Evolutionary conservation across 2,113 vertebrate species (phyloP).

Genomic region (Stegostoma tigrinum): DNA sequence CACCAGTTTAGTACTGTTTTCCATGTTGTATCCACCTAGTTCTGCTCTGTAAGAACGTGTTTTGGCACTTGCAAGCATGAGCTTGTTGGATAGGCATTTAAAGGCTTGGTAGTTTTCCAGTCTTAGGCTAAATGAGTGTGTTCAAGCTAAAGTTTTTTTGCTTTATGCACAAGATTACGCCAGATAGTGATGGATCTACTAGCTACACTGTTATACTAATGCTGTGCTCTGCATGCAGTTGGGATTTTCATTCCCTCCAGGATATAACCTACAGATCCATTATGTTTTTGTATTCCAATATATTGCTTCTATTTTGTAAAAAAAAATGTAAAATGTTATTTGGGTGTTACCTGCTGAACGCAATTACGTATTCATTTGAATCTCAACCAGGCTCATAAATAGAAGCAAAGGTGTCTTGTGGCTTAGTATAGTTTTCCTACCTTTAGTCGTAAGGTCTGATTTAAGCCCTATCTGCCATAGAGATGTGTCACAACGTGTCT

Average conservation of each 20-base stretch:
- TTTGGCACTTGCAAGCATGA: neutral
- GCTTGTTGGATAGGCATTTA: neutral
- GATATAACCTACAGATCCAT: neutral
- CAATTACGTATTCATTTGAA: no score
- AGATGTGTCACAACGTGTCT: no score
- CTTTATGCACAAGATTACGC: neutral
- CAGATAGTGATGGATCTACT: neutral
- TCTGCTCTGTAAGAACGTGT: neutral
- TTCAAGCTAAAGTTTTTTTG: neutral
- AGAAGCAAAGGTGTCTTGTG: no score
- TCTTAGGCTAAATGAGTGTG: neutral
- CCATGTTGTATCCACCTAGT: neutral
- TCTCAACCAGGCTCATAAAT: neutral
- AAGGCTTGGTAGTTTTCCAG: neutral
- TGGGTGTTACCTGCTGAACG: no score
- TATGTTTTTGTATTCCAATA: neutral
- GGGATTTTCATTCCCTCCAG: neutral
- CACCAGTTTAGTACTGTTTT: neutral
- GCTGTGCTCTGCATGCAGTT: neutral
- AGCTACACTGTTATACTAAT: neutral
- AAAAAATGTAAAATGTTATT: neutral
- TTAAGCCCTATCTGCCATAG: no score
- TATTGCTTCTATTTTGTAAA: neutral
- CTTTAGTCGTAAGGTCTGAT: no score
- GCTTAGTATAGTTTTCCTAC: no score